phyloP scores from a whole-genome alignment of 1,140 invertebrate genomes.

The Neotoxoptera formosana region DNA sequence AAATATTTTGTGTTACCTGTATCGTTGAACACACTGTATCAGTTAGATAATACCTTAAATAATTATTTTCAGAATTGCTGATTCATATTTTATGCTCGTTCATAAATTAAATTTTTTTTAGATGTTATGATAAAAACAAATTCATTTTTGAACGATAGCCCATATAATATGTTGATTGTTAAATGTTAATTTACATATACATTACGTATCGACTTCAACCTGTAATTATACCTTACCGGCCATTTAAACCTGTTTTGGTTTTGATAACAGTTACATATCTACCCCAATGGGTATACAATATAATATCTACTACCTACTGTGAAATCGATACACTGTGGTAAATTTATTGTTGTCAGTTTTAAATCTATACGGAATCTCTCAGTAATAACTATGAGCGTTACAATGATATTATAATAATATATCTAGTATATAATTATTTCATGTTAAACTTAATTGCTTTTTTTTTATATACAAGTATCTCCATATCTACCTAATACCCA shows the following conservation, averaged over 20 bases:
- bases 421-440: background rate
- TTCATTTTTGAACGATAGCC: background rate
- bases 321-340: background rate
- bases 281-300: background rate
- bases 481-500: background rate
- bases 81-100: background rate
- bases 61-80: background rate
- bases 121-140: background rate
- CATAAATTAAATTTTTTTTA: background rate
- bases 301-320: background rate
- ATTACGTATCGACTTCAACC: background rate
- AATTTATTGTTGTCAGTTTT: background rate
- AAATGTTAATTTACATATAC: slow-evolving; percentile 22
- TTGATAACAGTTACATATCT: background rate
- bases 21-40: background rate
- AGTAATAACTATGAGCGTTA: background rate
- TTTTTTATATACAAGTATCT: background rate
- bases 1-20: background rate
- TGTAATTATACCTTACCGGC: background rate
- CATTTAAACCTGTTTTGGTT: slow-evolving; percentile 24
- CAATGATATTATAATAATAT: background rate
- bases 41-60: background rate
- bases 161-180: background rate
- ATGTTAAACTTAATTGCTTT: background rate
- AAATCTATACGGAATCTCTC: background rate